A percentile compares a stretch with the other conserved stretches of the same genome.
Conservation (phyloP, 2,797 vertebrate species). For the Alcedo quadribrachys region DNA sequence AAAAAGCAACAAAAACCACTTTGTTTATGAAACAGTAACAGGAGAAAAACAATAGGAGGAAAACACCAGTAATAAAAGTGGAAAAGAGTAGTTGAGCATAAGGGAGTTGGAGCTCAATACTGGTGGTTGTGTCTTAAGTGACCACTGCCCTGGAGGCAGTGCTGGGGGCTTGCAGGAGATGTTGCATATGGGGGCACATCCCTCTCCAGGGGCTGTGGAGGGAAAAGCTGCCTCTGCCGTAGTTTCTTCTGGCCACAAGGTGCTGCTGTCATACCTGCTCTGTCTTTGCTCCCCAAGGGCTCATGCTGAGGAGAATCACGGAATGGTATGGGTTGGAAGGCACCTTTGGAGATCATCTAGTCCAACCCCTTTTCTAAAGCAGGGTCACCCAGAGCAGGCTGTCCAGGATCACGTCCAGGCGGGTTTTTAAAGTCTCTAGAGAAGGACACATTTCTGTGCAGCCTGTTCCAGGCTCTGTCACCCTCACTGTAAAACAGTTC, state of each 20-base stretch:
- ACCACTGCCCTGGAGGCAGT: not conserved
- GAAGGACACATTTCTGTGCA: not conserved
- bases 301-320: not conserved
- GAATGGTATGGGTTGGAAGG: no score
- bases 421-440: not conserved
- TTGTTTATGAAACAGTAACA: not conserved
- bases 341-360: not conserved
- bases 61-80: rapidly evolving
- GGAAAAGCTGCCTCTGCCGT: not conserved
- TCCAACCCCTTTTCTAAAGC: not conserved
- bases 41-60: no score
- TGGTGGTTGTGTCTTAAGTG: not conserved
- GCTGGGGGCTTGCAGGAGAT: not conserved
- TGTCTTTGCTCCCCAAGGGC: not conserved
- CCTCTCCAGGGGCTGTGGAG: not conserved
- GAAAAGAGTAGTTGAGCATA: not conserved
- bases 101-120: not conserved
- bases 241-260: not conserved
- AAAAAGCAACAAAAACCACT: not conserved
- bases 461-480: not conserved
- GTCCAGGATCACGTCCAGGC: not conserved
- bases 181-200: not conserved
- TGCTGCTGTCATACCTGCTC: not conserved
- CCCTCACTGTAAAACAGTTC: not conserved
- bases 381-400: not conserved